Conservation (phyloP, 2,797 vertebrate genomes). For the Bradypodion ventrale region DNA sequence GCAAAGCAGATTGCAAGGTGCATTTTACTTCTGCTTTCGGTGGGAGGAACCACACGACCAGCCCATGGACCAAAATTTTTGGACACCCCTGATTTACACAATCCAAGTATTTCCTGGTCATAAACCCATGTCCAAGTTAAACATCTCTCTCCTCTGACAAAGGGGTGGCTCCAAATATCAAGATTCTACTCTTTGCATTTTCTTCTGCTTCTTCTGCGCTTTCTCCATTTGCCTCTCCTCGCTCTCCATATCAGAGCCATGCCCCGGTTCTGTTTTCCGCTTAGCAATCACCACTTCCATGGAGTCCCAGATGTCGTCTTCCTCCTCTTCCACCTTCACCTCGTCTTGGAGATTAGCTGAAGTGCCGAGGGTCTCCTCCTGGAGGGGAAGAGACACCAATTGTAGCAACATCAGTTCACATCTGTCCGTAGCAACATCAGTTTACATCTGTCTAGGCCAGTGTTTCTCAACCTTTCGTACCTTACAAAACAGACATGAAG, state of each 20-base stretch:
- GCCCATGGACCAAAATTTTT: no score
- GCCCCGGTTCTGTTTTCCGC: neutral
- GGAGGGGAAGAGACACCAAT: neutral
- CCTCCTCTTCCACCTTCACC: conserved; percentile 67
- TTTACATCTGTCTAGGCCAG: no score
- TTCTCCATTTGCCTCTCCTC: neutral
- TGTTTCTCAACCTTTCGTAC: no score
- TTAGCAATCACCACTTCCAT: conserved; percentile 77
- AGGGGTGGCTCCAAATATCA: neutral
- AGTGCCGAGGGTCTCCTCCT: conserved; percentile 53
- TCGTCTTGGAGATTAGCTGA: conserved; percentile 17
- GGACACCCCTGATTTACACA: no score
- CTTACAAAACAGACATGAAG: no score
- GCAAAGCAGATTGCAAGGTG: no score
- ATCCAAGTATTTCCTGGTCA: neutral
- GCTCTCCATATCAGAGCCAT: fast-evolving
- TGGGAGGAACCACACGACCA: no score
- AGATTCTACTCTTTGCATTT: neutral
- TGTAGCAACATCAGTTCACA: no score
- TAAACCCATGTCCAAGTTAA: no score
- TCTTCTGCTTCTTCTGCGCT: conserved; percentile 6
- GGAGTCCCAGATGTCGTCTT: conserved; percentile 80
- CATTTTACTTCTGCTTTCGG: no score
- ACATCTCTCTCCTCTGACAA: neutral
- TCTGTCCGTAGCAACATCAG: no score